These are phyloP conservation scores for Rhombomys opimus DNA, from an alignment of 2,113 vertebrate genomes.

Conservation along the genomic window DNA sequence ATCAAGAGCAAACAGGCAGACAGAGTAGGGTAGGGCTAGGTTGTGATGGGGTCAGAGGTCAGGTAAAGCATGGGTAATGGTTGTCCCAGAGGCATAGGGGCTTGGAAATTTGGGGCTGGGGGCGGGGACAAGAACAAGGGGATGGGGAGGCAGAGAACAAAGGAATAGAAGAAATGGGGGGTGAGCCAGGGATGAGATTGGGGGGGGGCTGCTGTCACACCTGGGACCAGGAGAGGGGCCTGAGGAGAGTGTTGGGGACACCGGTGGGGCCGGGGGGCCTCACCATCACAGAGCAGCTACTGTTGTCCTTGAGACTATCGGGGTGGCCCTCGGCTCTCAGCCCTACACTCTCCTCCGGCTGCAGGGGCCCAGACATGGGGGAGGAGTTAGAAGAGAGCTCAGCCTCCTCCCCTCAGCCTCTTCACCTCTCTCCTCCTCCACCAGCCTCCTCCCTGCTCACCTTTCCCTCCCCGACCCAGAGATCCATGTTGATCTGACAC, in stretches of 20 bases:
- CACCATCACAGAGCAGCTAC: slow-evolving; percentile 92
- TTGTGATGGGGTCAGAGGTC: neutral
- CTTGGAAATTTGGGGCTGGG: neutral
- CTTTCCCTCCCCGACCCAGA: neutral
- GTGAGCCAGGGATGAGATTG: neutral
- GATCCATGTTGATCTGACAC: neutral
- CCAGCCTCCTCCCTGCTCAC: neutral
- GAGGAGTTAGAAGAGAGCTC: slow-evolving; percentile 72
- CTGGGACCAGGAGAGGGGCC: slow-evolving; percentile 49
- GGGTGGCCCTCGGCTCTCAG: slow-evolving; percentile 86
- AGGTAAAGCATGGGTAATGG: neutral
- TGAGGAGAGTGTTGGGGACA: slow-evolving; percentile 47
- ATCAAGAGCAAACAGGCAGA: neutral
- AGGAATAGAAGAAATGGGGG: neutral
- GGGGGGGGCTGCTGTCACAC: slow-evolving; percentile 10
- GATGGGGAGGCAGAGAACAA: neutral
- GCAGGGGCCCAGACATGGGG: slow-evolving; percentile 74
- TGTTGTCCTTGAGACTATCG: slow-evolving; percentile 89
- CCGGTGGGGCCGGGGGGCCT: slow-evolving; percentile 83
- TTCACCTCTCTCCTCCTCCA: neutral
- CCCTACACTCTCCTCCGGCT: slow-evolving; percentile 88
- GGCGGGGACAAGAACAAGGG: neutral
- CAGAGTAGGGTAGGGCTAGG: accelerated
- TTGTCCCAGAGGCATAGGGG: neutral
- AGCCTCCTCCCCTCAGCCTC: slow-evolving; percentile 24